These are phyloP conservation scores for Pollenia labialis DNA, from an alignment of 2,888 invertebrate species.

Conservation along the genomic window DNA sequence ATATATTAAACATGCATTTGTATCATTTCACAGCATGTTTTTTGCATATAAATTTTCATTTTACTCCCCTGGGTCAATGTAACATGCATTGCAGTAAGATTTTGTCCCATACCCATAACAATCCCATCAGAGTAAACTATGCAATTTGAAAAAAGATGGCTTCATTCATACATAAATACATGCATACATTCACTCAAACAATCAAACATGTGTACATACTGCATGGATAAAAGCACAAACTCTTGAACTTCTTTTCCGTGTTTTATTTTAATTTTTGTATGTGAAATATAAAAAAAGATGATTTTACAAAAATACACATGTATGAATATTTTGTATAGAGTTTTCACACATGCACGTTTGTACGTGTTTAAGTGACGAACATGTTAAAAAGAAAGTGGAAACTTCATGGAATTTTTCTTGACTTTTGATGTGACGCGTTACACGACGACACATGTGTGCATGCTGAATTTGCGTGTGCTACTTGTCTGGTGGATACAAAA, in stretches of 20 bases:
- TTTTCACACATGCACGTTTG: constrained; percentile 58
- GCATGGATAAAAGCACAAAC: constrained; percentile 35
- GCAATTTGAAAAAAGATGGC: constrained; percentile 30
- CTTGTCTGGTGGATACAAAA: constrained; percentile 56
- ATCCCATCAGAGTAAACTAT: not conserved
- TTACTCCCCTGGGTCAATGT: constrained; percentile 67
- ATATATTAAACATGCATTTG: constrained; percentile 58
- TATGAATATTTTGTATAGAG: constrained; percentile 33
- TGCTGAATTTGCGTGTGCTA: constrained; percentile 48
- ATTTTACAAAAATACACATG: not conserved
- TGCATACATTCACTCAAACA: not conserved
- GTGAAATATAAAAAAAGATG: constrained; percentile 7
- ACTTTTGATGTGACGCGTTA: constrained; percentile 69
- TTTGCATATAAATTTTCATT: constrained; percentile 65
- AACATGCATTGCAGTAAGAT: constrained; percentile 60
- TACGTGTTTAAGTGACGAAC: constrained; percentile 71
- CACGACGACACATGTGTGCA: constrained; percentile 55
- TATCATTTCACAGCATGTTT: constrained; percentile 66
- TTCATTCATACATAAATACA: constrained; percentile 6
- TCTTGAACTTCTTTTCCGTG: constrained; percentile 65
- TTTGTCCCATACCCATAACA: constrained; percentile 10
- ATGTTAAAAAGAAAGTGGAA: constrained; percentile 63
- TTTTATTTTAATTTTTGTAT: constrained; percentile 61
- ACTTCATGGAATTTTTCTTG: constrained; percentile 67
- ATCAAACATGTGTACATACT: not conserved